phyloP scores from a whole-genome alignment of 2,888 invertebrate genomes.

The Drosophila mulleri region DNA sequence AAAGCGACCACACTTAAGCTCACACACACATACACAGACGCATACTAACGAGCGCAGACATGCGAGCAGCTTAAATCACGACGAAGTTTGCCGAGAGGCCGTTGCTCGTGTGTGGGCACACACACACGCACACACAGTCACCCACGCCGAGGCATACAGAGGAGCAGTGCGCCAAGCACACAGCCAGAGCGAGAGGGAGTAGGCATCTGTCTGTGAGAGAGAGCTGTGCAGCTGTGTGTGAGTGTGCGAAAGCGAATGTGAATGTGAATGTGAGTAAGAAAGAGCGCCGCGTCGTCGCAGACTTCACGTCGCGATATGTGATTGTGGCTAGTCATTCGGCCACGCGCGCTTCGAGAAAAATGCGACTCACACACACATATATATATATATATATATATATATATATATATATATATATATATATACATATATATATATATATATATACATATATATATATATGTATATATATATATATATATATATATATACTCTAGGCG shows the following conservation, averaged over 20 bases:
- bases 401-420: no score
- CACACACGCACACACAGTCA: constrained; percentile 7
- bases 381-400: no score
- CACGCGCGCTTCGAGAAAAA: constrained; percentile 14
- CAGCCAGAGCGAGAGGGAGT: constrained; percentile 3
- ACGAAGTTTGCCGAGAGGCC: constrained; percentile 16
- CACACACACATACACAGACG: background rate
- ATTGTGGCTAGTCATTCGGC: constrained; percentile 10
- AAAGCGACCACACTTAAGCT: constrained; percentile 24
- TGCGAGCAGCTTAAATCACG: background rate
- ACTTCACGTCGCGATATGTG: constrained; percentile 3
- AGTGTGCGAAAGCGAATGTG: background rate
- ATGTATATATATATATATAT: no score
- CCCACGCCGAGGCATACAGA: constrained; percentile 8
- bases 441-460: no score
- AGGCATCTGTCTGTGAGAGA: background rate
- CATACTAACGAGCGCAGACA: background rate
- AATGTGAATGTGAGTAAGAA: background rate
- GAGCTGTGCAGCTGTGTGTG: background rate
- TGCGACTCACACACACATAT: background rate
- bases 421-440: no score
- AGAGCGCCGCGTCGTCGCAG: constrained; percentile 15
- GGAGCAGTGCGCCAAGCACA: background rate
- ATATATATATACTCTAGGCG: background rate
- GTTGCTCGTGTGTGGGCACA: constrained; percentile 15